Evolutionary conservation across 1,140 invertebrate species (phyloP), one percentile per base, ranked within the genome.

Genomic region (Anadara kagoshimensis): DNA sequence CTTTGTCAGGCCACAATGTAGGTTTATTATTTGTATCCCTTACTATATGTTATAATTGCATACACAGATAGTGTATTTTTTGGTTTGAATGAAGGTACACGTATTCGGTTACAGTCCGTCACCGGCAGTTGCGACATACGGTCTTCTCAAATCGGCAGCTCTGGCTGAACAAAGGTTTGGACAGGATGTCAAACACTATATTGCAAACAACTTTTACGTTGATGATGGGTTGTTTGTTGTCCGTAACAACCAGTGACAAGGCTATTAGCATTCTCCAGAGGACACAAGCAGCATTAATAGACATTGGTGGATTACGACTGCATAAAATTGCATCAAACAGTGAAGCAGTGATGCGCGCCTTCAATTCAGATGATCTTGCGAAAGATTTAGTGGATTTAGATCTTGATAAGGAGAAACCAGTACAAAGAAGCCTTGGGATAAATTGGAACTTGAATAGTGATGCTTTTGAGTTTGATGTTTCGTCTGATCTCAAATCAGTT

Each of bases 121-220:
- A 1, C 57, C 57, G 29, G 14, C 57, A 41, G 57, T 59, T 41
- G 29, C 57, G 20, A 59, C 57, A 16, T 59, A 59, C 36, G 29
- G 57, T 18, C 26, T 59, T 43, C 8, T 29, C 0, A 59, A 59
- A 59, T 59, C 57, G 7, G 29, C n/a, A 16, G 57, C 41, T 2
- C 41, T 5, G 41, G 57, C 57, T 18, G 57, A 43, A 10, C 26
- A n/a, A 18, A n/a, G n/a, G n/a, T n/a, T n/a, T n/a, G n/a, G n/a
- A n/a, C n/a, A n/a, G n/a, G 57, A 59, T n/a, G 36, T 59, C 5
- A 43, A 14, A n/a, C n/a, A n/a, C n/a, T n/a, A n/a, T n/a, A n/a
- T n/a, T n/a, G n/a, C n/a, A n/a, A n/a, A n/a, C n/a, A 59, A 59
- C 26, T 59, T 59, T 59, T 59, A 59, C 36, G 36, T 59, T 29